A percentile compares a stretch with the other conserved stretches of the same genome.
Conservation (phyloP, 2,113 vertebrate species). For the Oreocharis arfaki region DNA sequence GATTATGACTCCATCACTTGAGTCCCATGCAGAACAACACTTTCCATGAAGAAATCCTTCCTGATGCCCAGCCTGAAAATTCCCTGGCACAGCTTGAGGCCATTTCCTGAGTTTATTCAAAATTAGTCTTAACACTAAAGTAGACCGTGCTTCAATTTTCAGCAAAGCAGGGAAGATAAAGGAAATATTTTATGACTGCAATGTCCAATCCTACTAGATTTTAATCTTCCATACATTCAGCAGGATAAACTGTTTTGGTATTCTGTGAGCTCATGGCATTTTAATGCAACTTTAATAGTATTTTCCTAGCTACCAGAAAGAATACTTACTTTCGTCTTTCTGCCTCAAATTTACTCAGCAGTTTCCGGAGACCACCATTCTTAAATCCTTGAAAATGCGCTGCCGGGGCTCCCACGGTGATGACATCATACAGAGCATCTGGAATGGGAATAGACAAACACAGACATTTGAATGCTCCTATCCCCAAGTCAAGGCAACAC, state of each 20-base stretch:
- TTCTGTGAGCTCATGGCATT: not conserved
- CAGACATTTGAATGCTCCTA: not conserved
- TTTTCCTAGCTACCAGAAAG: not conserved
- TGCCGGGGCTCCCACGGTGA: constrained; percentile 93
- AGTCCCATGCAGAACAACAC: not conserved
- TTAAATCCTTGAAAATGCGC: constrained; percentile 97
- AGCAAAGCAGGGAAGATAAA: not conserved
- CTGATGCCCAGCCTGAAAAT: not conserved
- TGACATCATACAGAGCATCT: constrained; percentile 93
- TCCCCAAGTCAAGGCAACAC: not conserved
- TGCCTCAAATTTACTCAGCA: constrained; percentile 87
- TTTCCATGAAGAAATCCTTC: not conserved
- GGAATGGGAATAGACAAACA: constrained; percentile 43
- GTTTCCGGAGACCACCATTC: constrained; percentile 90
- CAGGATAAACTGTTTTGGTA: not conserved
- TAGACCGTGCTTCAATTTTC: not conserved
- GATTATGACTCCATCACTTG: not conserved
- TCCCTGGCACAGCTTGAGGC: not conserved
- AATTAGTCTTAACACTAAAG: not conserved
- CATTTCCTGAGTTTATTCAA: not conserved
- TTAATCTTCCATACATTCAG: not conserved
- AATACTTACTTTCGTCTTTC: constrained; percentile 92
- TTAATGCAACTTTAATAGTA: not conserved
- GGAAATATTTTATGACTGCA: not conserved
- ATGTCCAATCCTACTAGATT: not conserved